A percentile compares a stretch with the other conserved stretches of the same genome.
Conservation (phyloP, 2,888 invertebrate species). For the Penaeus monodon region DNA sequence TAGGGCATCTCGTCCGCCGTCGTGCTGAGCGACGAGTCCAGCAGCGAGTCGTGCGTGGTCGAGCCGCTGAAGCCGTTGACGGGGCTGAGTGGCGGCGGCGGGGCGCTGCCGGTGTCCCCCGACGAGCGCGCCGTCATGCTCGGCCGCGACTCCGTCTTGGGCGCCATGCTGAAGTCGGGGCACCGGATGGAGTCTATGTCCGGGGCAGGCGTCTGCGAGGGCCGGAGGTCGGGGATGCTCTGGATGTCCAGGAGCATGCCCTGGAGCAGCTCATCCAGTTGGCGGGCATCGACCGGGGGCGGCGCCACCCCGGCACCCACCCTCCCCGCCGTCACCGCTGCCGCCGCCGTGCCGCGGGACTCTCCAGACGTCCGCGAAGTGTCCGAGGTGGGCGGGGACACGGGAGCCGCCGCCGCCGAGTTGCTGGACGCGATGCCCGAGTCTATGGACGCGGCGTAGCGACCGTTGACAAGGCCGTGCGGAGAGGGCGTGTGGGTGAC, state of each 20-base stretch:
- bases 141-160: slow-evolving; percentile 53
- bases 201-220: slow-evolving; percentile 66
- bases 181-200: slow-evolving; percentile 65
- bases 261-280: slow-evolving; percentile 86
- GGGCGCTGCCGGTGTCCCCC: slow-evolving; percentile 70
- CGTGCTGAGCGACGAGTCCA: slow-evolving; percentile 79
- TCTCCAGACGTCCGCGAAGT: slow-evolving; percentile 57
- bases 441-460: slow-evolving; percentile 64
- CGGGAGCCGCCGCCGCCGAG: slow-evolving; percentile 60
- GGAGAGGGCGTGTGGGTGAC: slow-evolving; percentile 60
- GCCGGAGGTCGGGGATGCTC: slow-evolving; percentile 78
- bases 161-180: slow-evolving; percentile 65
- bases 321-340: slow-evolving; percentile 38
- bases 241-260: slow-evolving; percentile 90
- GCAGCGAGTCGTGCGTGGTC: slow-evolving; percentile 62
- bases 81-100: slow-evolving; percentile 56
- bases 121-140: slow-evolving; percentile 70
- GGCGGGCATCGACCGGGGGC: slow-evolving; percentile 71
- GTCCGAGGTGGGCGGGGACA: slow-evolving; percentile 64
- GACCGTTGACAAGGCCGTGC: slow-evolving; percentile 72
- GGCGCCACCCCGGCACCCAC: slow-evolving; percentile 67
- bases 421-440: slow-evolving; percentile 63
- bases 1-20: slow-evolving; percentile 87
- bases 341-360: slow-evolving; percentile 52
- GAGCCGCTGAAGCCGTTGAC: slow-evolving; percentile 62